Evolutionary conservation across 2,113 vertebrate genomes (phyloP), one percentile per base, ranked within the genome.

Genomic region (Pavo muticus): DNA sequence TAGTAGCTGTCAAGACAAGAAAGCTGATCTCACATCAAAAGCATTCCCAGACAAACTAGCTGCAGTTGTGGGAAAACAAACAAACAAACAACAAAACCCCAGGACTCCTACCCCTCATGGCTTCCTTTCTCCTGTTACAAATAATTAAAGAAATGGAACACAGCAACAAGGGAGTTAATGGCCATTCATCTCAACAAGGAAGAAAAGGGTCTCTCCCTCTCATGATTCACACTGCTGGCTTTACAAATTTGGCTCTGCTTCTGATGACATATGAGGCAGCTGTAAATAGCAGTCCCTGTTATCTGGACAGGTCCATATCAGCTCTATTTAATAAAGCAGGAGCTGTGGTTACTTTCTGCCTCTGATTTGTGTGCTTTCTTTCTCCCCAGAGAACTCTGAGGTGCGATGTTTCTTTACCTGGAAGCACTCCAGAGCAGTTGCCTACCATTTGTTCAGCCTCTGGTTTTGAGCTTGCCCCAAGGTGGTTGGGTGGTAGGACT

Each of bases 401-500:
- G 42, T 45, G 73, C 20, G 75, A 67, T 32, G 35, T 90, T 90
- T 82, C 74, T 80, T 75, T 57, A 79, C 60, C 65, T 94, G 90
- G 91, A 78, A 84, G 93, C 35, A 70, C 57, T 90, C 90, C 91
- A 95, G 92, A 71, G n/a, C n/a, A 78, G 78, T 67, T 4, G 0
- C 40, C 73, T 75, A n/a, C 57, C 78, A n/a, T 94, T 95, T 94
- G 32, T 42, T 94, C 93, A 88, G 77, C 3, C 23, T 57, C 13
- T 82, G 86, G 7, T 71, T 95, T 83, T 90, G 84, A 61, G 86
- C 78, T 17, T 42, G 63, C 87, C 91, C 80, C 80, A 72, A 54
- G 61, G 80, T 74, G 57, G 57, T 21, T 29, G 44, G 60, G 67
- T 76, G 42, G 17, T 30, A 93, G 59, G 71, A 93, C 39, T 86